Conservation (phyloP, 1,140 invertebrate genomes). For the Aphaenogaster ashmeadi region DNA sequence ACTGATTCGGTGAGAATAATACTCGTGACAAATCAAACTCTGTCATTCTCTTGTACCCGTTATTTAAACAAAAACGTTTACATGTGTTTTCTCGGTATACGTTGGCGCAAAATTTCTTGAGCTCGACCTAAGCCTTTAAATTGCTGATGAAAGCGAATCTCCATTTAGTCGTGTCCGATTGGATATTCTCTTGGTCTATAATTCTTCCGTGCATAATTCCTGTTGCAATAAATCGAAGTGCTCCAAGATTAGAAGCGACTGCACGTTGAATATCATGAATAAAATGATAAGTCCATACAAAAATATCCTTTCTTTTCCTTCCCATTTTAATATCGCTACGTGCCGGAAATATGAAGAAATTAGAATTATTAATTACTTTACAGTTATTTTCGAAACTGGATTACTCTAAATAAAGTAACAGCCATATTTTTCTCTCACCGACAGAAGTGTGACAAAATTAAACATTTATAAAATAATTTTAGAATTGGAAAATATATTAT, state of each 20-base stretch:
- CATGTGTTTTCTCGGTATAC: background rate
- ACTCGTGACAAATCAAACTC: background rate
- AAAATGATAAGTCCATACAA: background rate
- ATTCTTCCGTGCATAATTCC: constrained; percentile 46
- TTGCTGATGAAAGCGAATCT: constrained; percentile 45
- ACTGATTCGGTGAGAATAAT: background rate
- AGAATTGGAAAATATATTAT: background rate
- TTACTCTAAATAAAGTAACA: background rate
- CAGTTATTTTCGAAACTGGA: background rate
- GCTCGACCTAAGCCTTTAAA: constrained; percentile 17
- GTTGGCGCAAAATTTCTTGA: background rate
- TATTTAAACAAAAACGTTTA: background rate
- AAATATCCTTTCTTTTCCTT: constrained; percentile 11
- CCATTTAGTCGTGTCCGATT: constrained; percentile 35
- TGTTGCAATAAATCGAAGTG: constrained; percentile 39
- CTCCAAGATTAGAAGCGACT: constrained; percentile 23
- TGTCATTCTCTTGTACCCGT: background rate
- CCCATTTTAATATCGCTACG: background rate
- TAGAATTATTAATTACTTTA: background rate
- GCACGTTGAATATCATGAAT: constrained; percentile 33
- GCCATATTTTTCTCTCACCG: background rate
- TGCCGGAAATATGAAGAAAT: background rate
- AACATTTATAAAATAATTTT: constrained; percentile 33
- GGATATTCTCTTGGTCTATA: constrained; percentile 38
- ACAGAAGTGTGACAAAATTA: background rate